Conservation (phyloP, 2,113 vertebrate genomes). For the Herpetotheres cachinnans region DNA sequence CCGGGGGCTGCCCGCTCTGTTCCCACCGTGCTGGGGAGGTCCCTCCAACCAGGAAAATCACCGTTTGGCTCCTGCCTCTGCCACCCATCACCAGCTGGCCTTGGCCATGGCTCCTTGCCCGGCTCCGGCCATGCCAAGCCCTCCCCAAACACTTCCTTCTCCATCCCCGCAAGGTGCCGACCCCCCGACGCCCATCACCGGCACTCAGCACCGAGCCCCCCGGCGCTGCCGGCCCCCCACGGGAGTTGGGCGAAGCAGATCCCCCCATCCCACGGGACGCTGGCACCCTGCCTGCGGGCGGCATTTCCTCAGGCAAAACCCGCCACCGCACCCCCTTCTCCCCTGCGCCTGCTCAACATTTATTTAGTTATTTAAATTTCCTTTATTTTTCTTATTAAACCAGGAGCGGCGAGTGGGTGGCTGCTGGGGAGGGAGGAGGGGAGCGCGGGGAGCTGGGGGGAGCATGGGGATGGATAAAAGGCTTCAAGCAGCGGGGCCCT, state of each 20-base stretch:
- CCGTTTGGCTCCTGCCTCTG: neutral
- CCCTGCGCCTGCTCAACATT: accelerated
- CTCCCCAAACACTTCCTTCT: neutral
- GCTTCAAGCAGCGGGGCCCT: neutral
- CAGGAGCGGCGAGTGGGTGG: neutral
- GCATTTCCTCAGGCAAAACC: neutral
- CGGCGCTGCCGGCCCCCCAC: accelerated
- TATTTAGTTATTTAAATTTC: neutral
- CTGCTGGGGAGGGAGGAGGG: neutral
- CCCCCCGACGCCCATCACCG: too few relatives aligned
- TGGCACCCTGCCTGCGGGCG: neutral
- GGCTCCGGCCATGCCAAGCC: neutral
- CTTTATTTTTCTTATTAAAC: neutral
- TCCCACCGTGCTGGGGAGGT: neutral
- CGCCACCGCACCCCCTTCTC: neutral
- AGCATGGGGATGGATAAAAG: neutral
- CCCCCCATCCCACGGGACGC: neutral
- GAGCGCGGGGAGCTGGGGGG: neutral
- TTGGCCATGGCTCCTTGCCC: neutral
- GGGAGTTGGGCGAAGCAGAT: neutral
- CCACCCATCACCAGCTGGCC: too few relatives aligned
- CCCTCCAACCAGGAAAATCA: neutral
- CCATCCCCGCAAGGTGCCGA: accelerated
- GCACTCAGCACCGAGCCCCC: neutral
- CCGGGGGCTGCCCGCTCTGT: neutral